phyloP scores from a whole-genome alignment of 2,797 vertebrate genomes.

The Corythornis leucogaster region DNA sequence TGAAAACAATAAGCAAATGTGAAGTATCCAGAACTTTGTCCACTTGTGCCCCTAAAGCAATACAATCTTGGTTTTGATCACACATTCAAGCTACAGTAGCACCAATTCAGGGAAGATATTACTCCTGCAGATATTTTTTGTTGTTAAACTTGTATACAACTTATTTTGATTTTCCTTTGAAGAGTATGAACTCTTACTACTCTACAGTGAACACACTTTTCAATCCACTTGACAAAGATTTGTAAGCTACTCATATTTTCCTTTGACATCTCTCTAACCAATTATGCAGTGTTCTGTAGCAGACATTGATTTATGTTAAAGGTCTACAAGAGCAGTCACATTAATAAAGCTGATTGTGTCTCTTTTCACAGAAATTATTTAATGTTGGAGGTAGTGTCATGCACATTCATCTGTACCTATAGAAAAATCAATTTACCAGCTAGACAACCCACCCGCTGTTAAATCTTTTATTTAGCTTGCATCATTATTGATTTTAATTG shows the following conservation, averaged over 20 bases:
- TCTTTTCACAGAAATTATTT: conserved; percentile 34
- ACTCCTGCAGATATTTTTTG: neutral
- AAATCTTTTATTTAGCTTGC: conserved; percentile 5
- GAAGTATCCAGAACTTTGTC: conserved; percentile 69
- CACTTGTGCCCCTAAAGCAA: conserved; percentile 52
- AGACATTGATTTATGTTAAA: conserved; percentile 13
- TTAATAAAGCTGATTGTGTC: conserved; percentile 42
- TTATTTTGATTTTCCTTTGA: neutral
- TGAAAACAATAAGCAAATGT: conserved; percentile 48
- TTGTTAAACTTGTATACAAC: neutral
- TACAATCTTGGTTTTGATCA: neutral
- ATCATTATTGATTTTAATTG: conserved; percentile 40
- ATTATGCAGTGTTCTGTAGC: neutral
- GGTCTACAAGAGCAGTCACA: neutral
- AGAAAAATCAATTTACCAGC: conserved; percentile 32
- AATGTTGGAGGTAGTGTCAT: neutral
- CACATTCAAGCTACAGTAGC: neutral
- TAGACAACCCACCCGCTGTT: conserved; percentile 5
- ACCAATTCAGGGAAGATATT: neutral
- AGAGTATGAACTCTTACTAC: neutral
- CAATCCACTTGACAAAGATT: neutral
- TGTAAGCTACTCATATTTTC: conserved; percentile 8
- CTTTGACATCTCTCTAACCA: conserved; percentile 14
- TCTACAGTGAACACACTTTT: neutral
- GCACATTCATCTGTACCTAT: conserved; percentile 27